Percentiles rank a stretch among this genome's conserved stretches.
phyloP scores from a whole-genome alignment of 2,888 invertebrate species.

The Corythucha ciliata region DNA sequence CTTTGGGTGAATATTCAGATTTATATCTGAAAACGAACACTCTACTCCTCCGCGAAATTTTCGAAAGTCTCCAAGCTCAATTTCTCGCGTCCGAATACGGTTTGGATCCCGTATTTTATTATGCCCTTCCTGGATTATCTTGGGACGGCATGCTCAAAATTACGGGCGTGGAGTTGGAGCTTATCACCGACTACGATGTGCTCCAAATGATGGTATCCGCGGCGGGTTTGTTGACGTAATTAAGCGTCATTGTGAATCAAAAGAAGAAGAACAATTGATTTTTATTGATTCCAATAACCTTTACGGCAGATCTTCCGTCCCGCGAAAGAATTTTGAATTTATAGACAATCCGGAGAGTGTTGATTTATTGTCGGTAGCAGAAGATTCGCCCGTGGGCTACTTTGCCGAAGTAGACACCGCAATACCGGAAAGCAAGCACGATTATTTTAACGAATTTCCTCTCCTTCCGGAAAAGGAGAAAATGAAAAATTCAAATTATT shows the following conservation, averaged over 20 bases:
- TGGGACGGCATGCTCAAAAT: conserved; percentile 37
- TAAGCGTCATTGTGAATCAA: not conserved
- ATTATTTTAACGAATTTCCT: not conserved
- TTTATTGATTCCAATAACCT: not conserved
- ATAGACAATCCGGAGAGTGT: not conserved
- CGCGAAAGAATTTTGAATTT: too few relatives aligned
- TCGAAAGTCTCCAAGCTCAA: too few relatives aligned
- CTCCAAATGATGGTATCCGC: not conserved
- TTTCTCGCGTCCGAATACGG: too few relatives aligned
- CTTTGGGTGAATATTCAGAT: too few relatives aligned
- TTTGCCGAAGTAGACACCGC: not conserved
- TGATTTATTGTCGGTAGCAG: not conserved
- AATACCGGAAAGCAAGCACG: not conserved
- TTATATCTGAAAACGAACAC: too few relatives aligned
- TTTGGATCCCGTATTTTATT: conserved; percentile 38
- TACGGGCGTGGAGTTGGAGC: conserved; percentile 33
- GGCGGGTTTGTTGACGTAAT: not conserved
- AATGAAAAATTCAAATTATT: not conserved
- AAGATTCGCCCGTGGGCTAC: too few relatives aligned
- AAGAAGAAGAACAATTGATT: not conserved
- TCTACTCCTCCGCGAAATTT: too few relatives aligned
- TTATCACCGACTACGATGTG: conserved; percentile 25
- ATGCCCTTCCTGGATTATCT: conserved; percentile 36
- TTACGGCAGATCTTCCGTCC: too few relatives aligned
- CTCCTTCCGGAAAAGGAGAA: not conserved